phyloP scores from a whole-genome alignment of 1,140 invertebrate genomes.

The Oreohelix idahoensis region DNA sequence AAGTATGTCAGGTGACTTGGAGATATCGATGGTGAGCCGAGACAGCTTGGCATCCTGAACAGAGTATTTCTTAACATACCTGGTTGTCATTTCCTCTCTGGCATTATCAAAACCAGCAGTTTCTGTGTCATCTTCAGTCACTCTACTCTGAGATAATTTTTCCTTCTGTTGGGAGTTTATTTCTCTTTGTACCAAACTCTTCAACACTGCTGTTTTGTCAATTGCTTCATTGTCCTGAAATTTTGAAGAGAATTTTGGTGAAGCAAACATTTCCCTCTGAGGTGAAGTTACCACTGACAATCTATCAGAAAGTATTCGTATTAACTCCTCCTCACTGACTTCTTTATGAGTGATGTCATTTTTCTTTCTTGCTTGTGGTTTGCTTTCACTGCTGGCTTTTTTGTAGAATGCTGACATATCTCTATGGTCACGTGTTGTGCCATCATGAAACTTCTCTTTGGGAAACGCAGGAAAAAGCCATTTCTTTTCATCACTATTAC shows the following conservation, averaged over 20 bases:
- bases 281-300: background rate
- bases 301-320: slow-evolving; percentile 15
- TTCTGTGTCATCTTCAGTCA: background rate
- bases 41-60: background rate
- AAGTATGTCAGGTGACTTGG: background rate
- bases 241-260: background rate
- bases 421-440: background rate
- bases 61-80: background rate
- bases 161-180: too few species aligned
- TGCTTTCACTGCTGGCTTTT: background rate
- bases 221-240: background rate
- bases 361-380: background rate
- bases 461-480: background rate
- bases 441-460: background rate
- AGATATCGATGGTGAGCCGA: background rate
- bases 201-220: background rate
- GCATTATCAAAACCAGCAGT: background rate
- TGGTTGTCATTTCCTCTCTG: background rate
- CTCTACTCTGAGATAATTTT: too few species aligned
- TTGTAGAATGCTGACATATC: background rate
- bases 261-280: background rate
- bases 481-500: background rate
- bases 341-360: background rate
- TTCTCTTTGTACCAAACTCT: background rate
- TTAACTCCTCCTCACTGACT: background rate